Base-by-base conservation (phyloP, 2,797 vertebrate genomes). In the Molossus alvarezi region DNA sequence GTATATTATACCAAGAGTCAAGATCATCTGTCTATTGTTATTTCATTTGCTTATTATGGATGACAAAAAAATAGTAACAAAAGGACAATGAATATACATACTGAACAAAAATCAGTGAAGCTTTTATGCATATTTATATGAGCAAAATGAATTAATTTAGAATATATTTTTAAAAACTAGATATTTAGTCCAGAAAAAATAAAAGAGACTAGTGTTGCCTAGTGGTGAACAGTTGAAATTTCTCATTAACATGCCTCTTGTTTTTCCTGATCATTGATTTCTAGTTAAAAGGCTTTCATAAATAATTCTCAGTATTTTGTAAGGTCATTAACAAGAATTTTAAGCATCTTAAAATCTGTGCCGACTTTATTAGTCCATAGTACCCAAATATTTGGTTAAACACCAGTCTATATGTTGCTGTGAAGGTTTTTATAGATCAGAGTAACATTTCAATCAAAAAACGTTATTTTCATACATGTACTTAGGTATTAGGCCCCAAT, bases 61-160 rank as follows among this genome's bases (percentile, higher is more conserved):
- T 80, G 4, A 88, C 76, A 80, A 25, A 88, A 67, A 77, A 69
- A 86, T 55, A 17, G 53, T 57, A 85, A 83, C 20, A 81, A 37
- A 88, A 95, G 8, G 8, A 9, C 4, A 48, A 84, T 27, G 69
- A 64, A 80, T 62, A 84, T 13, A 86, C 1, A 93, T 60, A 64
- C 0, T 64, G 10, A 83, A 85, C 88, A 76, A 69, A 41, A 65
- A 86, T 25, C 1, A n/a, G 55, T 92, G 21, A 83, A 53, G 13
- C 2, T 67, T 91, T 89, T 94, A 58, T 88, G 23, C 12, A 27
- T 33, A 15, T 62, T 77, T 45, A 77, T 17, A 15, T 51, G 18
- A 64, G 3, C 2, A 88, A 89, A 96, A 81, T 27, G 2, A 76
- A 90, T 76, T 80, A 67, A 85, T 92, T 79, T 81, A 62, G 65